Evolutionary conservation across 2,888 invertebrate genomes (phyloP), one percentile per base, ranked within the genome.

Genomic region (Drosophila borborema): DNA sequence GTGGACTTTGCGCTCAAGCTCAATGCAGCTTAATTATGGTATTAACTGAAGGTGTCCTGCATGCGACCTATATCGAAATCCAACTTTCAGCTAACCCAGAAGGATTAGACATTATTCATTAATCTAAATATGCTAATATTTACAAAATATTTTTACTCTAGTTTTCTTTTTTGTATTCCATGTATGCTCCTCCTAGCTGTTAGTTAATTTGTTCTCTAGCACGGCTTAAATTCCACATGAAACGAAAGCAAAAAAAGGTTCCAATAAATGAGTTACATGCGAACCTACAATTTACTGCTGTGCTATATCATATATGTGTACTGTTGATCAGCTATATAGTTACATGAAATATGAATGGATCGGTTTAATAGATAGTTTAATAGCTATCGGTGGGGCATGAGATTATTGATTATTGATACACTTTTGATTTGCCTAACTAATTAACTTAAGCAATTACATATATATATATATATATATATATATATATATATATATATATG

Each of bases 1-100:
- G 95, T 96, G 74, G 95, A 96, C 81, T 99, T 97, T 96, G 95
- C 94, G 64, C 96, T 98, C 73, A 93, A 93, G 41, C 94, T 96
- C 54, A 92, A 94, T 78, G 8, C 38, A 20, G 93, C 86, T 80
- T 91, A 80, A 51, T 20, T 74, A 48, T 43, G 4, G 58, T 63
- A 60, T 54, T 62, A 64, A 20, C 16, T n/a, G 20, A 36, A 34
- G 64, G n/a, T 34, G 12, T 46, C n/a, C 20, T 63, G 43, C 48
- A 38, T n/a, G 0, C 51, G n/a, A 31, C 6, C 31, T 23, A 7
- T 23, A 7, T 23, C 5, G 14, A 38, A 23, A 23, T 38, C 62
- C 34, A 53, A 9, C 18, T 28, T 28, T 28, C 49, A 38, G 12
- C 23, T 34, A 60, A 36, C 40, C 48, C 51, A 56, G 31, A 40